Evolutionary conservation across 2,888 invertebrate species (phyloP), one percentile per base, ranked within the genome.

Genomic region (Leptopilina syphax): DNA sequence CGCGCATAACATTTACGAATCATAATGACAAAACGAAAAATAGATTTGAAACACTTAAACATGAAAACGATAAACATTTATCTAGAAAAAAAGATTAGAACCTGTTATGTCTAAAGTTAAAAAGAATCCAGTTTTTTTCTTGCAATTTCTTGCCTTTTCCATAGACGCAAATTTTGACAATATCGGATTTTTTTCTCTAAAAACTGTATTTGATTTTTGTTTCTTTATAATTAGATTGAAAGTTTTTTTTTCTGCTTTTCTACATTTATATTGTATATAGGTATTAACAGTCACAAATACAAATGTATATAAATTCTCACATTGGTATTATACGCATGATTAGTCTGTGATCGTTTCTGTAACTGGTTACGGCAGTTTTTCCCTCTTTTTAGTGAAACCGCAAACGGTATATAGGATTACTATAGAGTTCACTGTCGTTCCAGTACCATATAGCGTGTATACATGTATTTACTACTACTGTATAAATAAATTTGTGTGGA

Each of bases 301-400:
- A 73, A 34, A 73, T 73, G 34, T 54, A 70, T 70, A 70, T 73
- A 73, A 70, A 27, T 50, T 73, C 27, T 24, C 70, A 57, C 54
- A 73, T 73, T 3, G 44, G 44, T 12, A 50, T 50, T 50, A 50
- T 73, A 73, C 70, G 63, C 63, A 54, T 54, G 70, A 73, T 73
- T 54, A 73, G 70, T 73, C 54, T 54, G 70, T 73, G 54, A 73
- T 73, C 73, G 73, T 57, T 73, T 57, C 73, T 73, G 73, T 73
- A 73, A 73, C 73, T 73, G 34, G 73, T 73, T 57, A 73, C 73
- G 73, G 73, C 57, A 73, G 73, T 73, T 73, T 63, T 73, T 73
- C 57, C 57, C 73, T 73, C 73, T 73, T 73, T 73, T 73, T 24
- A 73, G 50, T 73, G 73, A 54, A 73, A 73, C 73, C 73, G 57